A percentile compares a stretch with the other conserved stretches of the same genome.
Evolutionary conservation across 2,113 vertebrate genomes (phyloP).

Genomic region (Ophthalmolycus amberensis): DNA sequence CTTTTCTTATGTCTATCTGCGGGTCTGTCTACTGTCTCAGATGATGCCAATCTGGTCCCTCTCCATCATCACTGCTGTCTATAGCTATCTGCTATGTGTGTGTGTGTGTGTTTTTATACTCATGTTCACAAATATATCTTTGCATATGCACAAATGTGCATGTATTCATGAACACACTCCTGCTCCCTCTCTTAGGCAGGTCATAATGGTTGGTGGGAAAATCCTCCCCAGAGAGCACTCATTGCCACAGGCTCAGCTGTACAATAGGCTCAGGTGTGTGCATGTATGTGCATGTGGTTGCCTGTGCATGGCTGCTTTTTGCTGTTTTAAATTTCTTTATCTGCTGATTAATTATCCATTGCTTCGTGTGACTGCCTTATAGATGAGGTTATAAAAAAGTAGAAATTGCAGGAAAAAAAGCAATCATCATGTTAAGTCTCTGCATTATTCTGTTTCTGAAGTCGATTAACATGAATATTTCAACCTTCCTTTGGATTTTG

Average conservation of each 20-base stretch:
- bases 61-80: constrained; percentile 72
- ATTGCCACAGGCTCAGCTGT: constrained; percentile 80
- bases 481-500: constrained; percentile 57
- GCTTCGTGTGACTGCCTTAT: constrained; percentile 21
- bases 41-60: constrained; percentile 75
- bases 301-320: constrained; percentile 52
- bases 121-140: constrained; percentile 60
- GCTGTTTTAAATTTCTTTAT: constrained; percentile 49
- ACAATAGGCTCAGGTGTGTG: constrained; percentile 79
- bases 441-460: constrained; percentile 25
- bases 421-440: neutral
- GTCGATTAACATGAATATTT: constrained; percentile 51
- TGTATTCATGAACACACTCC: constrained; percentile 68
- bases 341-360: constrained; percentile 39
- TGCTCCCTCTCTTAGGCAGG: constrained; percentile 71
- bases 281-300: constrained; percentile 42
- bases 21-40: constrained; percentile 77
- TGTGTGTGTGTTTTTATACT: constrained; percentile 23
- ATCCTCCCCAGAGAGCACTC: constrained; percentile 79
- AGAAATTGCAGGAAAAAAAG: neutral
- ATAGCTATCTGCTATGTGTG: constrained; percentile 54
- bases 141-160: constrained; percentile 69
- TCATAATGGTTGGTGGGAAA: constrained; percentile 82
- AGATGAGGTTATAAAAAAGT: constrained; percentile 8
- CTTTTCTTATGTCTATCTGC: constrained; percentile 78